Base-by-base conservation (phyloP, 2,888 invertebrate species). In the Bellardia bayeri region DNA sequence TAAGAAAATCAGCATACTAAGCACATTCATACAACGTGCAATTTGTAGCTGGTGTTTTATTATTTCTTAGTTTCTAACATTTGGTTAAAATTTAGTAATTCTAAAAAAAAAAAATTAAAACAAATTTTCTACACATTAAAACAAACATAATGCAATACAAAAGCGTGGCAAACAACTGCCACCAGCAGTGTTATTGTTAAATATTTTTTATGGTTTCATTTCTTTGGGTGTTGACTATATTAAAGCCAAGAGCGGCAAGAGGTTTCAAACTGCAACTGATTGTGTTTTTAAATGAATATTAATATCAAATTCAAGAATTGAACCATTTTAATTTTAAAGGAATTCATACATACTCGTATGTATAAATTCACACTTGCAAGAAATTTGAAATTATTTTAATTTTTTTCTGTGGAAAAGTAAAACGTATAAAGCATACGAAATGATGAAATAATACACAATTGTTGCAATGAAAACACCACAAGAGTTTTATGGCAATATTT, bases 401-500 rank as follows among this genome's bases (percentile, higher is more conserved):
- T 68, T 33, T 30, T 61, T 30, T 42, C 5, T 54, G n/a, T 11
- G 30, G n/a, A 42, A 45, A n/a, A 58, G 4, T 14, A 13, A 3
- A 16, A 14, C 40, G n/a, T 13, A 16, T n/a, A 30, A 3, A 13
- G 5, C n/a, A 45, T 23, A 11, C 23, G 61, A 75, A 58, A 68
- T n/a, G 23, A 63, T 54, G 13, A 56, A 63, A 69, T 82, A 40
- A 63, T 51, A 51, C 6, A 78, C 54, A 81, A 76, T 81, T 71
- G 69, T 71, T 75, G 63, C 80, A 45, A 82, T 68, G 30, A 14
- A 23, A 68, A 64, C 56, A 69, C 54, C 45, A 71, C 63, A 64
- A 40, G 72, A 58, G 66, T 86, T 80, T 83, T 83, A 86, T 82
- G 79, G 64, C 63, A 75, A 72, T 56, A 80, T 83, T 80, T 64